Evolutionary conservation across 2,888 invertebrate species (phyloP).

Genomic region (Coenonympha arcania): DNA sequence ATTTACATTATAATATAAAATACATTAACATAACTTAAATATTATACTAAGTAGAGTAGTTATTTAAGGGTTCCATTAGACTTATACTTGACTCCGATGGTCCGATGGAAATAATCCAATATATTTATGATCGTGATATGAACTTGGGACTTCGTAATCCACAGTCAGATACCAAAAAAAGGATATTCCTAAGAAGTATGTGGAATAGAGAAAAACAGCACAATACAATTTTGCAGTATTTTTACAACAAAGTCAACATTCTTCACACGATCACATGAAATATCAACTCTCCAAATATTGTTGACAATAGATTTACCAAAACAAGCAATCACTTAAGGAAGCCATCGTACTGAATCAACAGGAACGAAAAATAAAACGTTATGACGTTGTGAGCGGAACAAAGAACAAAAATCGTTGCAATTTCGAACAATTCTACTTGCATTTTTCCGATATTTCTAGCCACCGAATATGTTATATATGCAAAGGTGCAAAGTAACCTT

Average conservation of each 20-base stretch:
- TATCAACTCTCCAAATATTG: slow-evolving; percentile 10
- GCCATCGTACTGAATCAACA: not conserved
- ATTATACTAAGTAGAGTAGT: too few relatives aligned
- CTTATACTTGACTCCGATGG: too few relatives aligned
- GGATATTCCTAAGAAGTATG: too few relatives aligned
- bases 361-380: slow-evolving; percentile 1
- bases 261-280: slow-evolving; percentile 2
- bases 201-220: too few relatives aligned
- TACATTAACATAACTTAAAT: too few relatives aligned
- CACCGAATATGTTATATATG: not conserved
- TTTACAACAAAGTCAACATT: slow-evolving; percentile 1
- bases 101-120: too few relatives aligned
- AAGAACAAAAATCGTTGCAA: not conserved
- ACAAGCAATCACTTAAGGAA: slow-evolving; percentile 22
- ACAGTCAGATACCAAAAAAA: too few relatives aligned
- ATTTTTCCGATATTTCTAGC: not conserved
- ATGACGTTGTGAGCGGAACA: not conserved
- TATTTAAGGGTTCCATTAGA: too few relatives aligned
- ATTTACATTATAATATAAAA: too few relatives aligned
- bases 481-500: not conserved
- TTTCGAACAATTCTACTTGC: not conserved
- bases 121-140: too few relatives aligned
- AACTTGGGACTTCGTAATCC: too few relatives aligned
- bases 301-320: slow-evolving; percentile 21
- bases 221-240: not conserved